A percentile compares a stretch with the other conserved stretches of the same genome.
Conservation (phyloP, 2,888 invertebrate genomes). For the Synanthedon andrenaeformis region DNA sequence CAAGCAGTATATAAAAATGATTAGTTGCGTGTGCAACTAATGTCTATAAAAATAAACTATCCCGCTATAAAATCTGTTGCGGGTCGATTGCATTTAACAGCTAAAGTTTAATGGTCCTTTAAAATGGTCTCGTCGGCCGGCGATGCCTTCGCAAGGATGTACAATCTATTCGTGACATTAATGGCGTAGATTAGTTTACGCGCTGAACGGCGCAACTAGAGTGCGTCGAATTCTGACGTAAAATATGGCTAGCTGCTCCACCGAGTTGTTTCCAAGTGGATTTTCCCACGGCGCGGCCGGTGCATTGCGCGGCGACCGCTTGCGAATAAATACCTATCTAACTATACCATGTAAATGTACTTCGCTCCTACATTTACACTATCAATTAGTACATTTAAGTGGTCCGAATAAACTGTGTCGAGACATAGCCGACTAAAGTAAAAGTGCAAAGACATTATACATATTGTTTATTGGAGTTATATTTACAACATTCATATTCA, state of each 20-base stretch:
- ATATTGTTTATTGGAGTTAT: no score
- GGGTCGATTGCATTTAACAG: constrained; percentile 21
- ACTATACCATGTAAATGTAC: constrained; percentile 2
- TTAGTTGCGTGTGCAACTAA: neutral
- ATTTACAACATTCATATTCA: no score
- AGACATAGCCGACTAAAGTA: neutral
- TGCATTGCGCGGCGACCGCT: neutral
- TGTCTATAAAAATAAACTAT: neutral
- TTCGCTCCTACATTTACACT: constrained; percentile 2
- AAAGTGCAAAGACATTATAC: neutral
- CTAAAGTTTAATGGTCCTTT: constrained; percentile 14
- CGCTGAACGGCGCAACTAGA: constrained; percentile 28
- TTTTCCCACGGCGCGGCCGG: constrained; percentile 44
- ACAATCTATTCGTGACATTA: constrained; percentile 56
- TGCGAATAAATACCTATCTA: constrained; percentile 1
- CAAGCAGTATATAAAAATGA: neutral
- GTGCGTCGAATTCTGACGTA: constrained; percentile 47
- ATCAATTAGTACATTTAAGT: neutral
- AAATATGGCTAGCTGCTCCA: constrained; percentile 43
- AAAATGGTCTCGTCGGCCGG: constrained; percentile 20
- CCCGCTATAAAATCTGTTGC: constrained; percentile 9
- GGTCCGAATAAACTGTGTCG: neutral
- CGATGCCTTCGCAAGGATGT: constrained; percentile 43
- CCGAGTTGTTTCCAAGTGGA: constrained; percentile 24
- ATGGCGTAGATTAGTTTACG: constrained; percentile 34